Conservation (phyloP, 2,797 vertebrate genomes). For the Anguilla anguilla region DNA sequence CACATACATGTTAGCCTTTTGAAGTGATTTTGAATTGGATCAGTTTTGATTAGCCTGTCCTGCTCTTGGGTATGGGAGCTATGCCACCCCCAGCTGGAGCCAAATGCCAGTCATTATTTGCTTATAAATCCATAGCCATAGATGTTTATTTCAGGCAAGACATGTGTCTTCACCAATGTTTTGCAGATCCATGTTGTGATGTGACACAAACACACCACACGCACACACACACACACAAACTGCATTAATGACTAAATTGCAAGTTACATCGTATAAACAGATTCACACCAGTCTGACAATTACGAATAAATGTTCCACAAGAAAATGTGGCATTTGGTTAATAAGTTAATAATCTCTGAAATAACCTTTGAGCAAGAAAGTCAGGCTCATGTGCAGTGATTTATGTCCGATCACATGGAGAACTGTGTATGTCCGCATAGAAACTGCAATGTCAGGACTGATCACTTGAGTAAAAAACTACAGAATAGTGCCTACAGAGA, state of each 20-base stretch:
- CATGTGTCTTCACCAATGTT: too few species aligned
- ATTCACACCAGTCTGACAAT: not conserved
- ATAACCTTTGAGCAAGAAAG: not conserved
- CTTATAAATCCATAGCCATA: not conserved
- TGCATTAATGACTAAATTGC: not conserved
- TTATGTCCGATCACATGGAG: not conserved
- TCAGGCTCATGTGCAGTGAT: not conserved
- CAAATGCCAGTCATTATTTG: not conserved
- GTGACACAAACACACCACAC: too few species aligned
- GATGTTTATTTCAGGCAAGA: not conserved
- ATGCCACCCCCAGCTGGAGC: not conserved
- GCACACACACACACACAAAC: not conserved
- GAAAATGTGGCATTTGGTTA: not conserved
- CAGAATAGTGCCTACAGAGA: not conserved
- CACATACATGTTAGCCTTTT: not conserved
- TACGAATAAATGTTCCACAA: not conserved
- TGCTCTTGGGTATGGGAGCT: constrained; percentile 10
- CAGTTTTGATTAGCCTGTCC: not conserved
- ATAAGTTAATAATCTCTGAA: not conserved
- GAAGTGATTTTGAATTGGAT: constrained; percentile 1
- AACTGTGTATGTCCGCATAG: not conserved
- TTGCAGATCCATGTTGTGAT: not conserved
- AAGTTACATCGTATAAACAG: not conserved
- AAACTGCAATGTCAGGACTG: not conserved
- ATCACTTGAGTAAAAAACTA: not conserved